Evolutionary conservation across 2,797 vertebrate genomes (phyloP), one percentile per base, ranked within the genome.

Genomic region (Euthynnus affinis): DNA sequence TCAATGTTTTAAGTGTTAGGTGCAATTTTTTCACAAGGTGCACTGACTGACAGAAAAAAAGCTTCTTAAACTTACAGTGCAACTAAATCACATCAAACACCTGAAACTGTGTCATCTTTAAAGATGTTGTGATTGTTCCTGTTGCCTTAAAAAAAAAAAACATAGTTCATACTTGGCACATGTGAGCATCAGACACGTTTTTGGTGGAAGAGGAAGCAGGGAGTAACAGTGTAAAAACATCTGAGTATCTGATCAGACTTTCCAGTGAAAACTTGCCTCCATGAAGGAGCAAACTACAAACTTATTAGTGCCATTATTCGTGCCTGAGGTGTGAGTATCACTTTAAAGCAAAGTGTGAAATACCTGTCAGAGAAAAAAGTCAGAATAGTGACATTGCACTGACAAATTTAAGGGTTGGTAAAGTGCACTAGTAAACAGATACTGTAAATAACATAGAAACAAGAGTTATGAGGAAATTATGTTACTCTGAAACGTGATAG

Each of bases 241-340:
- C 22, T 0, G 4, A 52, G 32, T 60, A 27, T 59, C 29, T 29
- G 3, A 22, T 6, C 20, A 57, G 46, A 69, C 49, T 18, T n/a
- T 49, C 15, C n/a, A 42, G 13, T 32, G 20, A 61, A 71, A 32
- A 55, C 37, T 17, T 53, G 5, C 18, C 10, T 70, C 53, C 20
- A 29, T 37, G 37, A 12, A 37, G 9, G 2, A 10, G 37, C 10
- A 53, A 78, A 70, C 64, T 69, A 59, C 55, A 53, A 44, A 29
- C 17, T 1, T 48, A 81, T 67, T 60, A 71, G 55, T 76, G 81
- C 23, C 23, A 60, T 56, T 34, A 13, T 66, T 56, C 3, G 62
- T 51, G 18, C 69, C 44, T 32, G 32, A 6, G 57, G 25, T 49
- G 20, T 27, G 7, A 68, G 49, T 1, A 64, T 61, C 34, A 44